A percentile compares a stretch with the other conserved stretches of the same genome.
Conservation (phyloP, 2,113 vertebrate genomes). For the Coracopsis vasa region DNA sequence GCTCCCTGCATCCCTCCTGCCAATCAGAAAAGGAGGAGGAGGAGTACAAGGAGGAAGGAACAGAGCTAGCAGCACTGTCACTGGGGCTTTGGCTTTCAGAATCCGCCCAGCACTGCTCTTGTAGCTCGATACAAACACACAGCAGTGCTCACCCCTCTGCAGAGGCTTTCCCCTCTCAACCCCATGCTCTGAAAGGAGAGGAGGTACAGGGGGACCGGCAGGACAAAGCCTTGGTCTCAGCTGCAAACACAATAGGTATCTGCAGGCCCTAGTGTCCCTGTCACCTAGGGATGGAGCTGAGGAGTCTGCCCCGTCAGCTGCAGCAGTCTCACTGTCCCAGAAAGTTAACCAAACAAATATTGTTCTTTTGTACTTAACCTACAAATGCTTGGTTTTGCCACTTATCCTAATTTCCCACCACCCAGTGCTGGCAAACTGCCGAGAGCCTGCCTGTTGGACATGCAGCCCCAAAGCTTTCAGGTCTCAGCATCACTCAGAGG, state of each 20-base stretch:
- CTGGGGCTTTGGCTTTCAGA: not conserved
- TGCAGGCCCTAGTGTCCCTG: fast-evolving
- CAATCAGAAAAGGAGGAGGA: not conserved
- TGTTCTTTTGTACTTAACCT: not conserved
- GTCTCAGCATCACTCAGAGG: not conserved
- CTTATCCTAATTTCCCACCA: not conserved
- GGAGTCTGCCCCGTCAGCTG: not conserved
- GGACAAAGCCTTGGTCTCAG: not conserved
- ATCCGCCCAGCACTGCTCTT: not conserved
- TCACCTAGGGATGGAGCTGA: not conserved
- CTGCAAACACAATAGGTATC: not conserved
- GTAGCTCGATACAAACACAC: not conserved
- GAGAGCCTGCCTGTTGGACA: not conserved
- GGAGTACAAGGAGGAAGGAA: not conserved
- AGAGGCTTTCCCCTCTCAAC: not conserved
- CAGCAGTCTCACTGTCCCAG: not conserved
- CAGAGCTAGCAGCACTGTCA: not conserved
- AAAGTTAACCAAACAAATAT: not conserved
- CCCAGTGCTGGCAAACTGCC: not conserved
- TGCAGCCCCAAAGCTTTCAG: not conserved
- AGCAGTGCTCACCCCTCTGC: fast-evolving
- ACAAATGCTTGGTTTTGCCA: not conserved
- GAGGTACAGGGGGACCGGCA: not conserved
- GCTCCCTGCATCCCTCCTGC: not conserved
- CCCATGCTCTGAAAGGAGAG: not conserved